Conservation (phyloP, 2,113 vertebrate genomes). For the Caranx ignobilis region DNA sequence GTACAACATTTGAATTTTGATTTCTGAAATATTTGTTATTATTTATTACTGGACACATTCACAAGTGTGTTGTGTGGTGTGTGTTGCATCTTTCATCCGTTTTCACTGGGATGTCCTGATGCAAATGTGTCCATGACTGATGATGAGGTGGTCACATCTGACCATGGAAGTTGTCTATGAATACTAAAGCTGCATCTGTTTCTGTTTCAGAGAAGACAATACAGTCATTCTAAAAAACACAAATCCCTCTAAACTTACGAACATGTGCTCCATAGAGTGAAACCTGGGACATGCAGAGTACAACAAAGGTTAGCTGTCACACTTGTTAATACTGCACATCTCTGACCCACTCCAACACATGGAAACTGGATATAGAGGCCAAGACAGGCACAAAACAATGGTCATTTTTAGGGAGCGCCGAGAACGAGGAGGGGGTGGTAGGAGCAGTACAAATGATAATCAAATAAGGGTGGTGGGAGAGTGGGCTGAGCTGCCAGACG, state of each 20-base stretch:
- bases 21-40: too few relatives aligned
- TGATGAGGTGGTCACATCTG: too few relatives aligned
- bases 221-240: not conserved
- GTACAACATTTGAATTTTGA: too few relatives aligned
- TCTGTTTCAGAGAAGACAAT: constrained; percentile 2
- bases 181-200: constrained; percentile 9
- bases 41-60: too few relatives aligned
- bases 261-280: constrained; percentile 14
- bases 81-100: too few relatives aligned
- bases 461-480: constrained; percentile 54
- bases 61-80: too few relatives aligned
- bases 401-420: constrained; percentile 49
- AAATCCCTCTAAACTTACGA: not conserved
- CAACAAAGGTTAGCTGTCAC: constrained; percentile 46
- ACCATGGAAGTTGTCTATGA: not conserved
- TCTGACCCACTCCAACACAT: constrained; percentile 39
- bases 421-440: too few relatives aligned
- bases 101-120: too few relatives aligned
- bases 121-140: too few relatives aligned
- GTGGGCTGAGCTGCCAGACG: constrained; percentile 39
- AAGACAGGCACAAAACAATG: constrained; percentile 48
- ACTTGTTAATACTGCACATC: constrained; percentile 28
- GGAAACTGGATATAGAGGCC: constrained; percentile 44
- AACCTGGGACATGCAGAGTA: constrained; percentile 4
- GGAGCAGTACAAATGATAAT: constrained; percentile 59